Evolutionary conservation across 2,797 vertebrate genomes (phyloP).

Genomic region (Sebastes nivosus): DNA sequence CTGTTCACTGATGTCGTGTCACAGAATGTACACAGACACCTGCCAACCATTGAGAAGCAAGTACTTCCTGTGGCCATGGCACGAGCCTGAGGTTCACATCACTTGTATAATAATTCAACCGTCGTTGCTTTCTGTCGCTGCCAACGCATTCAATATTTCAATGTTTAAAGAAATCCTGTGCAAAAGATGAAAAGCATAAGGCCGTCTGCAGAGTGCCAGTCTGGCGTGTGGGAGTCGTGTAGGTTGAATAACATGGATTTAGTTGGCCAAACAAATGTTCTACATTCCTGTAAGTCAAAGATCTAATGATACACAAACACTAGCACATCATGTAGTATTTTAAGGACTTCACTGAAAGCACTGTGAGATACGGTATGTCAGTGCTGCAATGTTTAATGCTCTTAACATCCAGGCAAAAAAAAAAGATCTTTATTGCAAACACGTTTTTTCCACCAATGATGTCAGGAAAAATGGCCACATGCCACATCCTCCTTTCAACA

Average conservation of each 20-base stretch:
- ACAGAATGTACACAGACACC: background rate
- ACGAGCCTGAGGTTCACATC: background rate
- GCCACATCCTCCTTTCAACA: background rate
- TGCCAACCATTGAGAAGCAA: background rate
- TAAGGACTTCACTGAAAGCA: background rate
- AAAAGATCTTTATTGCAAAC: background rate
- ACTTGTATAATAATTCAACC: background rate
- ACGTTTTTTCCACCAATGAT: background rate
- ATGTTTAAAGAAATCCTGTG: background rate
- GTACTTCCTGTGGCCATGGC: background rate
- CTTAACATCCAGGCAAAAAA: background rate
- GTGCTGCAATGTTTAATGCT: background rate
- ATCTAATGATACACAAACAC: background rate
- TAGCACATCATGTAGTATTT: background rate
- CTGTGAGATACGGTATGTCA: background rate
- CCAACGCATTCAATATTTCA: background rate
- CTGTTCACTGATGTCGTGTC: background rate
- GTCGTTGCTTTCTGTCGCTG: background rate
- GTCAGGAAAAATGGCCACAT: background rate
- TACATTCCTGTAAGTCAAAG: background rate
- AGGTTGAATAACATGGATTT: background rate
- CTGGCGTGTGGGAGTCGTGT: background rate
- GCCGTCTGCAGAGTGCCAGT: too few species aligned
- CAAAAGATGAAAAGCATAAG: background rate
- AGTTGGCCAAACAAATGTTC: background rate